A percentile compares a stretch with the other conserved stretches of the same genome.
phyloP scores from a whole-genome alignment of 2,113 vertebrate species.

The Felis chaus region DNA sequence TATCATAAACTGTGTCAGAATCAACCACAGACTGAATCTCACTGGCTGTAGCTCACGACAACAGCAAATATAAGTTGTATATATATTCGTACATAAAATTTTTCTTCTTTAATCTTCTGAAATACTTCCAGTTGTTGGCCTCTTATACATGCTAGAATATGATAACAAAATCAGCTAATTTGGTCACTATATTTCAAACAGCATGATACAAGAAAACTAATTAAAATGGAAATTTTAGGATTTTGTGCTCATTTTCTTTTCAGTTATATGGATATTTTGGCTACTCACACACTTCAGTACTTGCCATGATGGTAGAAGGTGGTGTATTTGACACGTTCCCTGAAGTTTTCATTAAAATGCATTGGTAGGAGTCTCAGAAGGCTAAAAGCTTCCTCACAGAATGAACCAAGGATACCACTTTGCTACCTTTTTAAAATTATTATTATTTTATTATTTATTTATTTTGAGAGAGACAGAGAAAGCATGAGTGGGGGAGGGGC shows the following conservation, averaged over 20 bases:
- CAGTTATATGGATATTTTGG: not conserved
- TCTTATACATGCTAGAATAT: not conserved
- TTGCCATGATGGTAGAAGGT: not conserved
- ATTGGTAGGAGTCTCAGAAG: not conserved
- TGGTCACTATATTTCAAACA: not conserved
- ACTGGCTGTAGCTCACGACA: not conserved
- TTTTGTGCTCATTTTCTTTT: not conserved
- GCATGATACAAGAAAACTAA: not conserved
- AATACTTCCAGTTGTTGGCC: not conserved
- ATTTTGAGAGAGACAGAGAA: too few species aligned
- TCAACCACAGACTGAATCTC: not conserved
- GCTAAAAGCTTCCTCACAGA: not conserved
- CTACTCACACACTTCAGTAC: not conserved
- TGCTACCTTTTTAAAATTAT: too few species aligned
- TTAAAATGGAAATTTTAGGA: not conserved
- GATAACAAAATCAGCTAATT: not conserved
- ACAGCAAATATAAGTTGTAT: not conserved
- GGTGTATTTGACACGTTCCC: not conserved
- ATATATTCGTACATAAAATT: not conserved
- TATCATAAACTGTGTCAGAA: not conserved
- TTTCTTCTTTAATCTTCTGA: not conserved
- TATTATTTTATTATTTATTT: too few species aligned
- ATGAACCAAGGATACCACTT: not conserved
- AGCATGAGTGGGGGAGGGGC: too few species aligned
- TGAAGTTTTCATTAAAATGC: not conserved